Conservation (phyloP, 2,888 invertebrate species). For the Belgica antarctica region DNA sequence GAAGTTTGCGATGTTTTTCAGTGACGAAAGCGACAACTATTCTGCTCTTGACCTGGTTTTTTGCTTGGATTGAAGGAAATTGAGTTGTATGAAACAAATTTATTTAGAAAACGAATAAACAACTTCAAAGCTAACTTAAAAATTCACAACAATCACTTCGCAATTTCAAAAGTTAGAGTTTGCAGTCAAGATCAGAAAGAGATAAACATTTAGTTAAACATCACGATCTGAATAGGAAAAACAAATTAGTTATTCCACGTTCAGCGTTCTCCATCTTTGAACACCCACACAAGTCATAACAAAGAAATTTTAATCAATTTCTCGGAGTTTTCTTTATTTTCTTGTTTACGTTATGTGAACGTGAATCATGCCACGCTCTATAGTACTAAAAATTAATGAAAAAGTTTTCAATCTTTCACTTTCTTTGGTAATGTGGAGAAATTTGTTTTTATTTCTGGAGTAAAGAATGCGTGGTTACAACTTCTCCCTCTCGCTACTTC, state of each 20-base stretch:
- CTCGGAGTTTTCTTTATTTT: background rate
- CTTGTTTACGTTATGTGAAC: background rate
- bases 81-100: background rate
- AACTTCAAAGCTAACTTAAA: background rate
- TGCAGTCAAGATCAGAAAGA: too few species aligned
- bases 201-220: too few species aligned
- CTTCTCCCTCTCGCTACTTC: constrained; percentile 18
- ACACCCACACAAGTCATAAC: too few species aligned
- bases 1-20: too few species aligned
- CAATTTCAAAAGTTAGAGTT: background rate
- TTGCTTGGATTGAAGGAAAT: background rate
- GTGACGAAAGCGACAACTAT: too few species aligned
- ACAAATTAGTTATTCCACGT: too few species aligned
- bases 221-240: too few species aligned
- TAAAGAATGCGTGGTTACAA: constrained; percentile 6
- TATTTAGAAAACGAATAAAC: background rate
- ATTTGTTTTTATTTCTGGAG: background rate
- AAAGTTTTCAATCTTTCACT: background rate
- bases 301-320: constrained; percentile 11
- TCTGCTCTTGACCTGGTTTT: background rate
- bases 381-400: constrained; percentile 16
- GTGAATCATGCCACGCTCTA: background rate
- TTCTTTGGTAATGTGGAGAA: too few species aligned
- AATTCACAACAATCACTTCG: constrained; percentile 1
- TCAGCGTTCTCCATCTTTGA: too few species aligned